Conservation (phyloP, 2,888 invertebrate species). For the Pristionchus exspectatus region DNA sequence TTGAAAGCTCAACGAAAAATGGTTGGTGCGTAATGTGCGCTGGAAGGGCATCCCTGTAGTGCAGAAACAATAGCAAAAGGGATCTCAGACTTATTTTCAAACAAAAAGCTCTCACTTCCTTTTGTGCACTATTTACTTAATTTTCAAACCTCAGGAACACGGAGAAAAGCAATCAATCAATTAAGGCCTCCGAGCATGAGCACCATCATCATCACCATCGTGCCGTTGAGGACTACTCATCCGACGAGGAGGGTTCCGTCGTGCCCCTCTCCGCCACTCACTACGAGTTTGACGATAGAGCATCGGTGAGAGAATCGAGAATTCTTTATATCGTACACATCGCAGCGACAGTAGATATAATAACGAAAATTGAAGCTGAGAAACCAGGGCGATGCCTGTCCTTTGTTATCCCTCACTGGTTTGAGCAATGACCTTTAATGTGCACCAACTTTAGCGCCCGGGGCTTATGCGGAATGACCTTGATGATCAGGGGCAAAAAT, state of each 20-base stretch:
- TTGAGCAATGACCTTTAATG: background rate
- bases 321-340: too few relatives aligned
- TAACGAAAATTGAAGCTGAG: too few relatives aligned
- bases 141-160: too few relatives aligned
- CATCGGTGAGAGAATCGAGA: background rate
- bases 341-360: too few relatives aligned
- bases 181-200: background rate
- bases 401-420: background rate
- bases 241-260: conserved; percentile 47
- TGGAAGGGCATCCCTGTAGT: background rate
- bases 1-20: background rate
- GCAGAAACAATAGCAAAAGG: background rate
- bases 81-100: background rate
- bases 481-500: background rate
- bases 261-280: conserved; percentile 9
- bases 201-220: conserved; percentile 29
- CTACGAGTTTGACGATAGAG: conserved; percentile 48
- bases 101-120: background rate
- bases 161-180: too few relatives aligned
- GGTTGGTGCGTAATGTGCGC: background rate
- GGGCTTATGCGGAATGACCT: background rate
- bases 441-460: background rate
- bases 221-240: background rate
- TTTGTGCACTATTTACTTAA: background rate
- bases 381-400: too few relatives aligned